Percentiles rank a stretch among this genome's conserved stretches.
phyloP scores from a whole-genome alignment of 2,113 vertebrate species.

The Halichoerus grypus region DNA sequence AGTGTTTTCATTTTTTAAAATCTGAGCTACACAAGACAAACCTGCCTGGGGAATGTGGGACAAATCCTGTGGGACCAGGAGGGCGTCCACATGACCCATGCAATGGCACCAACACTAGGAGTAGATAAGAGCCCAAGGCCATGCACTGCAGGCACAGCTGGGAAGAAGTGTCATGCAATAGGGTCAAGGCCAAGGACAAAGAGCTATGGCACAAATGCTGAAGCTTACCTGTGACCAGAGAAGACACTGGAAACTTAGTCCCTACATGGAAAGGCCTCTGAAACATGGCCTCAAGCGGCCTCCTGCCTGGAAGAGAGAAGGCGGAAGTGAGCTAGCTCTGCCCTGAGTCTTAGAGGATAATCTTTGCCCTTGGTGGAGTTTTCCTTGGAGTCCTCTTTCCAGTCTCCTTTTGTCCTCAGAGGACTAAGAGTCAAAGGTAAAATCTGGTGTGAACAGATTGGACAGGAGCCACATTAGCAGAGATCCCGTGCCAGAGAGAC shows the following conservation, averaged over 20 bases:
- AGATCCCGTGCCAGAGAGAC: neutral
- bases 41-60: neutral
- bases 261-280: neutral
- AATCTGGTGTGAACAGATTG: neutral
- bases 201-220: neutral
- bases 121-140: neutral
- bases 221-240: neutral
- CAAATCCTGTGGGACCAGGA: neutral
- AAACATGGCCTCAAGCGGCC: neutral
- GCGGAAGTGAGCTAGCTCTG: neutral
- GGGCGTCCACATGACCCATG: neutral
- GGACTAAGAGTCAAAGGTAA: neutral
- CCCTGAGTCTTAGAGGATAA: neutral
- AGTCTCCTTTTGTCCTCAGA: neutral
- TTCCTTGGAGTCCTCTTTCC: neutral
- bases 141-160: neutral
- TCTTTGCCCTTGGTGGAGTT: neutral
- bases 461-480: neutral
- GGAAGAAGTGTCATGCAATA: accelerated
- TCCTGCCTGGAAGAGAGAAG: neutral
- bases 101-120: accelerated
- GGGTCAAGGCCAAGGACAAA: neutral
- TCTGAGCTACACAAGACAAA: neutral
- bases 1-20: neutral
- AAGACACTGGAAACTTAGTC: neutral